Evolutionary conservation across 1,140 invertebrate genomes (phyloP).

Genomic region (Macrocentrus cingulum): DNA sequence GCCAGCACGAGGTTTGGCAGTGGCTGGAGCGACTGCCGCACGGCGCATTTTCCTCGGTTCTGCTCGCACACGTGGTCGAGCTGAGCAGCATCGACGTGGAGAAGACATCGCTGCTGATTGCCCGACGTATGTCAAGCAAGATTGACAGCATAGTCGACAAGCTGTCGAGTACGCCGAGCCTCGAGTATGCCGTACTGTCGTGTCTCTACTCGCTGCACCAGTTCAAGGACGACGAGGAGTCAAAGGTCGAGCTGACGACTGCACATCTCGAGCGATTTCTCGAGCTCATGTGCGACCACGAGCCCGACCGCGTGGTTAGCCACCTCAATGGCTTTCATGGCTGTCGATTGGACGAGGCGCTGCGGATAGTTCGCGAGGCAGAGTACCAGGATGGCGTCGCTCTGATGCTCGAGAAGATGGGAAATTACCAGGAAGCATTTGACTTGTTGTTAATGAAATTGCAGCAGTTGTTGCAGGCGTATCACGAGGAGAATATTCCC

Average conservation of each 20-base stretch:
- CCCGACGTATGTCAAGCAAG: slow-evolving; percentile 37
- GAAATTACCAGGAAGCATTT: slow-evolving; percentile 54
- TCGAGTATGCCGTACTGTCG: slow-evolving; percentile 66
- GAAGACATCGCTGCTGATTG: slow-evolving; percentile 43
- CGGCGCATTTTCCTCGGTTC: slow-evolving; percentile 42
- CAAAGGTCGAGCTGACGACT: slow-evolving; percentile 57
- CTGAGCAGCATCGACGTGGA: slow-evolving; percentile 42
- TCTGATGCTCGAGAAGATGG: slow-evolving; percentile 53
- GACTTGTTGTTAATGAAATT: slow-evolving; percentile 47
- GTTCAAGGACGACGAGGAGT: slow-evolving; percentile 52
- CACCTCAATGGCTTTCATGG: slow-evolving; percentile 49
- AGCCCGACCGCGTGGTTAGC: slow-evolving; percentile 53
- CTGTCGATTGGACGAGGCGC: slow-evolving; percentile 49
- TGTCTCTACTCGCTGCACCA: slow-evolving; percentile 63
- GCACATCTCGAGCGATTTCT: slow-evolving; percentile 66
- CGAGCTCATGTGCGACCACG: slow-evolving; percentile 69
- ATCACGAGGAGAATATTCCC: slow-evolving; percentile 30
- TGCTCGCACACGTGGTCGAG: slow-evolving; percentile 35
- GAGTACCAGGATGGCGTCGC: slow-evolving; percentile 51
- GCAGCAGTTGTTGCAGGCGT: slow-evolving; percentile 39
- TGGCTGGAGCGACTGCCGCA: slow-evolving; percentile 47
- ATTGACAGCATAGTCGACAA: slow-evolving; percentile 46
- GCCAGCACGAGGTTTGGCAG: slow-evolving; percentile 48
- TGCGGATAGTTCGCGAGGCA: slow-evolving; percentile 46
- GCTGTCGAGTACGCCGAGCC: slow-evolving; percentile 49